These are phyloP conservation scores for Caenorhabditis wallacei DNA, from an alignment of 2,888 invertebrate genomes.

Conservation along the genomic window DNA sequence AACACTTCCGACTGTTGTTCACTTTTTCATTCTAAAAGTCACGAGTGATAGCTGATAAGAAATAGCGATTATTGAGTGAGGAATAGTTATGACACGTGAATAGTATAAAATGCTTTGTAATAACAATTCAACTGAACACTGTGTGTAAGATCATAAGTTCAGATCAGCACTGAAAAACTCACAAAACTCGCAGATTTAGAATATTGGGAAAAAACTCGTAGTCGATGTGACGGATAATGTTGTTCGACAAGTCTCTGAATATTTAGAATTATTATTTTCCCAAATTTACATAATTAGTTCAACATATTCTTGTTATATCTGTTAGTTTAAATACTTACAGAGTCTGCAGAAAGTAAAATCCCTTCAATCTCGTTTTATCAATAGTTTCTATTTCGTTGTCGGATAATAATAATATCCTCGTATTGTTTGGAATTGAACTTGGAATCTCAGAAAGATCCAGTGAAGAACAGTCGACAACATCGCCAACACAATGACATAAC, in stretches of 20 bases:
- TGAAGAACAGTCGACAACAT: constrained; percentile 69
- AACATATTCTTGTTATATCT: too few relatives aligned
- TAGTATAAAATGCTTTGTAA: too few relatives aligned
- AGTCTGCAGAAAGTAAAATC: constrained; percentile 58
- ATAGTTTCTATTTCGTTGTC: constrained; percentile 69
- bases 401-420: constrained; percentile 59
- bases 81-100: too few relatives aligned
- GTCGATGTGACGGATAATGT: constrained; percentile 66
- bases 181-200: constrained; percentile 67
- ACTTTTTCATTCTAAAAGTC: neutral
- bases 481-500: constrained; percentile 66
- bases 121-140: too few relatives aligned
- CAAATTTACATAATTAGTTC: too few relatives aligned
- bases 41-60: constrained; percentile 26
- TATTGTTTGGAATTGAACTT: constrained; percentile 63
- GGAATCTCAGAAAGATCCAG: constrained; percentile 66
- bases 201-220: constrained; percentile 60
- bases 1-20: constrained; percentile 34
- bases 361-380: constrained; percentile 53
- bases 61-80: too few relatives aligned
- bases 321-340: constrained; percentile 42
- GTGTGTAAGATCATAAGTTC: too few relatives aligned
- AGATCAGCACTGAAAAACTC: constrained; percentile 14
- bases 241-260: constrained; percentile 73
- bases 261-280: too few relatives aligned